phyloP scores from a whole-genome alignment of 2,113 vertebrate genomes.

The Tauraco erythrolophus region DNA sequence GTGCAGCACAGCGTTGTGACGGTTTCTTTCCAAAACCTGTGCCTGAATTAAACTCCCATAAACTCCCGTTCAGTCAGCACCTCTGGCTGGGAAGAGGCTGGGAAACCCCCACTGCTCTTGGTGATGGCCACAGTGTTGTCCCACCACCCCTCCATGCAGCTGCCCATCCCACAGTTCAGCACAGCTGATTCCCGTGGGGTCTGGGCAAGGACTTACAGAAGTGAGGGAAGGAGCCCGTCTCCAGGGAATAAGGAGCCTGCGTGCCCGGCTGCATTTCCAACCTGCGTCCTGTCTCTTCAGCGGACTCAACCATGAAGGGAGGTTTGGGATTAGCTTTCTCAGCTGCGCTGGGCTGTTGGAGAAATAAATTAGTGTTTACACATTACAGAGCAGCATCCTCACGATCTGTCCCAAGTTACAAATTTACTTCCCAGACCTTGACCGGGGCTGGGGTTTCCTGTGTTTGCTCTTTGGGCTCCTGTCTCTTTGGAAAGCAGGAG shows the following conservation, averaged over 20 bases:
- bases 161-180: neutral
- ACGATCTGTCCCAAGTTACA: constrained; percentile 43
- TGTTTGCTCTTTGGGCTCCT: constrained; percentile 34
- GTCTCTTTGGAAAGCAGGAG: neutral
- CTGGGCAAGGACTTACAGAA: constrained; percentile 57
- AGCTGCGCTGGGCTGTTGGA: neutral
- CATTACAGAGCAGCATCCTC: constrained; percentile 16
- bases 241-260: constrained; percentile 16
- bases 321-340: neutral
- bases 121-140: neutral
- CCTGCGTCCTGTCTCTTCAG: constrained; percentile 6
- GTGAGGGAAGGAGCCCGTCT: constrained; percentile 24
- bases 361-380: constrained; percentile 26
- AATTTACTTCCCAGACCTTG: constrained; percentile 72
- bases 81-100: too few species aligned
- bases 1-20: accelerated
- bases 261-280: constrained; percentile 27
- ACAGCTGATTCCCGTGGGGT: accelerated
- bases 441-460: constrained; percentile 29
- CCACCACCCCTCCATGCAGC: accelerated
- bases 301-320: constrained; percentile 24
- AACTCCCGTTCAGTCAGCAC: neutral
- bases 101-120: neutral
- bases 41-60: neutral
- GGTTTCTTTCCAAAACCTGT: neutral